Base-by-base conservation (phyloP, 2,888 invertebrate genomes). In the Gandaritis pyraliata region DNA sequence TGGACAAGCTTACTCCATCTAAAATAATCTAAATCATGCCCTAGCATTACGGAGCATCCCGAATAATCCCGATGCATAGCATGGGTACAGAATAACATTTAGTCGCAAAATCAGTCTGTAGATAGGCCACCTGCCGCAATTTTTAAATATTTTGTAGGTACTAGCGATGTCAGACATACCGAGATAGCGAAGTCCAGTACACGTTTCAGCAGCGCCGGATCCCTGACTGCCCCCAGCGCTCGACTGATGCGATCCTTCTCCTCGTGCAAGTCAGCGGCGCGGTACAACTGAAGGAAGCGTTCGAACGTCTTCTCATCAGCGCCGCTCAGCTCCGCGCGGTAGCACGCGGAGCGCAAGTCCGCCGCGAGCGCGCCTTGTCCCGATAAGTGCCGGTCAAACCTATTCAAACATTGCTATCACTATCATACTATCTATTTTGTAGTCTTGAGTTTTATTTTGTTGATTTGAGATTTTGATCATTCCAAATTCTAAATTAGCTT, bases 241-340 rank as follows among this genome's bases (percentile, higher is more conserved):
- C 96, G 93, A 61, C 97, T 94, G 77, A 99, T 96, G 76, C 98
- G 94, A 83, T 98, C 97, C 85, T 97, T 98, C 85, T 99, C 98
- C 87, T 98, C 98, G 77, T 97, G 97, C 71, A 98, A 90, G 88
- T 98, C 98, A 6, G 97, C 95, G 50, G 95, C 94, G 71, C 96
- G 94, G 88, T 98, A 97, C 69, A 98, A 86, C 78, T 94, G 93
- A 68, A 98, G 88, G 94, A 98, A 95, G 41, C 95, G 94, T 55
- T 96, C 93, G 79, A 95, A 97, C 12, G 95, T 95, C 12, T 90
- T 86, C 65, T 94, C 94, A 80, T 96, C 96, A 15, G 95, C 95
- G 51, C 94, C 93, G 69, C 94, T 92, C 58, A 98, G 91, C 48
- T 96, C 96, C 4, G 97, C 97, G 80, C 95, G 95, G 90, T 98